phyloP scores from a whole-genome alignment of 2,113 vertebrate species.

The Alligator sinensis region DNA sequence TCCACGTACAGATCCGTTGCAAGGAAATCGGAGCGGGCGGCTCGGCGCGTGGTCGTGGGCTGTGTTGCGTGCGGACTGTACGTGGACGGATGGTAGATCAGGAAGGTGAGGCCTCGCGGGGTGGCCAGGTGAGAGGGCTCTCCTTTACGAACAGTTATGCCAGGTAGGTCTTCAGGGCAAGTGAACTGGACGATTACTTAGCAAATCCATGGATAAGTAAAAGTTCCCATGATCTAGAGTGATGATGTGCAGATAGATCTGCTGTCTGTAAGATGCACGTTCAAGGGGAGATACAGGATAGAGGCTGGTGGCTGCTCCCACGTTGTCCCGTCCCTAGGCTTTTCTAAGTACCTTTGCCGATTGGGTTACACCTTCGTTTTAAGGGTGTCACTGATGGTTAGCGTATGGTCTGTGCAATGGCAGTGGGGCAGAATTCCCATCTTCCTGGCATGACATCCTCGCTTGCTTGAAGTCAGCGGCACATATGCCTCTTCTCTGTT shows the following conservation, averaged over 20 bases:
- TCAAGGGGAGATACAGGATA: not conserved
- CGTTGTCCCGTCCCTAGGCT: slow-evolving; percentile 30
- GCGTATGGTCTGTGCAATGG: not conserved
- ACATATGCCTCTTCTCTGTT: not conserved
- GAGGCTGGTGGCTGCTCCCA: slow-evolving; percentile 45
- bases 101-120: not conserved
- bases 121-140: not conserved
- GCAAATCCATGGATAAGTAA: slow-evolving; percentile 15
- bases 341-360: slow-evolving; percentile 34
- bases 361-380: not conserved
- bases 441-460: not conserved
- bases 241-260: slow-evolving; percentile 42
- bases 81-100: not conserved
- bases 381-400: slow-evolving; percentile 8
- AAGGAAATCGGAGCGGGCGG: slow-evolving; percentile 14
- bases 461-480: not conserved
- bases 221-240: slow-evolving; percentile 18
- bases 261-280: not conserved
- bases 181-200: slow-evolving; percentile 18
- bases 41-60: not conserved
- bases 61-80: not conserved
- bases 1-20: not conserved
- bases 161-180: slow-evolving; percentile 39
- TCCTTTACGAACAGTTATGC: slow-evolving; percentile 10
- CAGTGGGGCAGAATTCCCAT: not conserved